Evolutionary conservation across 2,113 vertebrate species (phyloP).

Genomic region (Opisthocomus hoazin): DNA sequence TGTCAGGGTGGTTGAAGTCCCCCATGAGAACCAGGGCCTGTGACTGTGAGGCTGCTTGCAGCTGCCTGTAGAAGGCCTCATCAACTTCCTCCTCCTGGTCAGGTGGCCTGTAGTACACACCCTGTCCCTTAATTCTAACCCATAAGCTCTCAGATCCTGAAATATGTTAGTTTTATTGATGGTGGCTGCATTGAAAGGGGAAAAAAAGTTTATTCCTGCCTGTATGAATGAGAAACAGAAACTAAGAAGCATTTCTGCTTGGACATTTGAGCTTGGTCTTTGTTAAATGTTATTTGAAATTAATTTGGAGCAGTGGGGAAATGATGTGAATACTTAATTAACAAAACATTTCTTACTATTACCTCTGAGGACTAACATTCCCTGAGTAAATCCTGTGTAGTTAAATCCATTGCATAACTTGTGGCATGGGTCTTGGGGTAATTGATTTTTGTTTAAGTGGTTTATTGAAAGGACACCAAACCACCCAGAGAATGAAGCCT

Average conservation of each 20-base stretch:
- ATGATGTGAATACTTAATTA: background rate
- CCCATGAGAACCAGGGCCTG: no score
- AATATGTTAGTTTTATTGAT: background rate
- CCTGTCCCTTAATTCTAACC: no score
- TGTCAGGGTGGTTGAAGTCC: no score
- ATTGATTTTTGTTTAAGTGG: background rate
- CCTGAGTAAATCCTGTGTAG: background rate
- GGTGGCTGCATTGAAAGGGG: background rate
- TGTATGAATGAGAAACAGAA: background rate
- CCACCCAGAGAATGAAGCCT: background rate
- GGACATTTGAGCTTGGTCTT: background rate
- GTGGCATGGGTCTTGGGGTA: fast-evolving
- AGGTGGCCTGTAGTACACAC: no score
- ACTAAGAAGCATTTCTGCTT: background rate
- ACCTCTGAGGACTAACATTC: background rate
- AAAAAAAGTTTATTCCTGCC: background rate
- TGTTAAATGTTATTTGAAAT: background rate
- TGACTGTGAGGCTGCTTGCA: no score
- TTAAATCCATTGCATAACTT: background rate
- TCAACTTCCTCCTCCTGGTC: no score
- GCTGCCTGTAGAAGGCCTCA: no score
- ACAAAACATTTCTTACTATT: background rate
- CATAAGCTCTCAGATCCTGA: no score
- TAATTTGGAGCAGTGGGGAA: background rate
- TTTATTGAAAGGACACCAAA: background rate